A percentile compares a stretch with the other conserved stretches of the same genome.
Evolutionary conservation across 2,888 invertebrate genomes (phyloP).

Genomic region (Galerucella pusilla): DNA sequence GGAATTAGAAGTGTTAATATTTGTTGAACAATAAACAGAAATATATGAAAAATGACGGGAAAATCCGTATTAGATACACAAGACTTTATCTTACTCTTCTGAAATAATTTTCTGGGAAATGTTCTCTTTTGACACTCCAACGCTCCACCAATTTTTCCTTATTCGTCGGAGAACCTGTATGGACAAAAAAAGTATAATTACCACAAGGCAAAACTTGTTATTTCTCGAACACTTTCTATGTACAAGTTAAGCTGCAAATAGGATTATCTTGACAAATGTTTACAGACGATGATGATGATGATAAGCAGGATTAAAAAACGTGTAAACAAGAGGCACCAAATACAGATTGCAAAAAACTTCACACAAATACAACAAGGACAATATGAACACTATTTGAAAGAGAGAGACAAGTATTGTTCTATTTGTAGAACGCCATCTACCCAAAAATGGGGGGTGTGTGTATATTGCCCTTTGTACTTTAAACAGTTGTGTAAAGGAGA

Average conservation of each 20-base stretch:
- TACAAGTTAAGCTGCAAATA: background rate
- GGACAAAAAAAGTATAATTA: constrained; percentile 45
- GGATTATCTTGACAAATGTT: background rate
- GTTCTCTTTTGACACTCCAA: constrained; percentile 76
- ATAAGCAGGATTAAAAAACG: too few species aligned
- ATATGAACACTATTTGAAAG: too few species aligned
- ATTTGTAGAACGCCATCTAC: too few species aligned
- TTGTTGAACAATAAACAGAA: background rate
- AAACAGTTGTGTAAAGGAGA: too few species aligned
- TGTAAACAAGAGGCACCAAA: too few species aligned
- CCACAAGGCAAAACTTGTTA: constrained; percentile 12
- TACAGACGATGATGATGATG: too few species aligned
- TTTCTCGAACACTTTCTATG: background rate
- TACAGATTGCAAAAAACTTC: too few species aligned
- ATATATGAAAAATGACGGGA: background rate
- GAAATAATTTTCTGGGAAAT: constrained; percentile 82
- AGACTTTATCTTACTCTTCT: constrained; percentile 75
- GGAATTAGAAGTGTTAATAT: background rate
- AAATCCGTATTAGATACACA: too few species aligned
- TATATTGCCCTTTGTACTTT: too few species aligned
- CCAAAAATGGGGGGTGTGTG: too few species aligned
- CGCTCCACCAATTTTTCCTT: constrained; percentile 84
- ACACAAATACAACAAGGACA: too few species aligned
- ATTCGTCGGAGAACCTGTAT: constrained; percentile 83
- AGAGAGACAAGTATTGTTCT: too few species aligned